Evolutionary conservation across 1,140 invertebrate genomes (phyloP), one percentile per base, ranked within the genome.

Genomic region (Drosophila sp.): DNA sequence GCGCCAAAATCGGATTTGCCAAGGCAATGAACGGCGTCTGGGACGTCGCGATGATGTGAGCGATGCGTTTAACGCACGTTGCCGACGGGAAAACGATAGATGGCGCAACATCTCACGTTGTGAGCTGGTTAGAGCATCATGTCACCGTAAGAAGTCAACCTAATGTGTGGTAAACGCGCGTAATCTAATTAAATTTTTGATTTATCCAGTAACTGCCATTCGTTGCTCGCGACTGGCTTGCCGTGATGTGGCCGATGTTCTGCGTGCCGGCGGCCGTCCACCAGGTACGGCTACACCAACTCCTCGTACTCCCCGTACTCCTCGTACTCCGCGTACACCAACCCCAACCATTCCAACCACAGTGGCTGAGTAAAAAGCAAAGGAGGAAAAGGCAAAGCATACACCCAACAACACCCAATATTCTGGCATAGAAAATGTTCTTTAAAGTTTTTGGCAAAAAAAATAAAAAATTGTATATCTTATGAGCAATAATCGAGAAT

Each of bases 41-140:
- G 81, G 81, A 33, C 32, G 8, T 3, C 5, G 35, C 3, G 80
- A 80, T 33, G 72, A 72, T 32, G 40, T 80, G 0, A 69, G 76
- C 1, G 41, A 17, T 2, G 4, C 35, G 4, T 41, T 89, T 3
- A 89, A 87, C 32, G 7, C 1, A 1, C 7, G 32, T 11, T 87
- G 83, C 10, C 55, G 83, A 0, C 3, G 0, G 0, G 2, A 0
- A 0, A 7, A 3, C 27, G 5, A 4, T 0, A 54, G 29, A 5
- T 87, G 83, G 83, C 69, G 40, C 0, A 38, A 66, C 27, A 30
- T 87, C 0, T 29, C 76, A 4, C 84, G 80, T 0, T 87, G 83
- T 33, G 55, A 87, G 17, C 25, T 87, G 32, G 10, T 57, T 4
- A 30, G 41, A 0, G 83, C 72, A 11, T 50, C 47, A 50, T 87